Conservation (phyloP, 2,113 vertebrate species). For the Hystrix cristata region DNA sequence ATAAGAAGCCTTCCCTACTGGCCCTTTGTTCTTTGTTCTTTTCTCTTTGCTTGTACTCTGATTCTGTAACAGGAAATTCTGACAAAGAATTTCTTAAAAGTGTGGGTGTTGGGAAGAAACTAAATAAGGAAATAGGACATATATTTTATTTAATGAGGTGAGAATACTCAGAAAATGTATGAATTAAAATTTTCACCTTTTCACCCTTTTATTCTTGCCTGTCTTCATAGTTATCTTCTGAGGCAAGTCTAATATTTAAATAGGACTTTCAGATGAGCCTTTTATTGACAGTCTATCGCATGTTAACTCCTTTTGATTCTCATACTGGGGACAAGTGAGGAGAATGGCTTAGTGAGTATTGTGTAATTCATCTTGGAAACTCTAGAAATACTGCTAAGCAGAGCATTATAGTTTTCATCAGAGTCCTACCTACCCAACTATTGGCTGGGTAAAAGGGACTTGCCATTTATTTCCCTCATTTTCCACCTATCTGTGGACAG, state of each 20-base stretch:
- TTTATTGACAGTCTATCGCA: conserved; percentile 32
- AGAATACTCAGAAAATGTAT: neutral
- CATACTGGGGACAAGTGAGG: neutral
- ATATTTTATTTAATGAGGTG: conserved; percentile 36
- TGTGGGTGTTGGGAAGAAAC: neutral
- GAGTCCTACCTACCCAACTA: neutral
- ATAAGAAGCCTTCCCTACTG: neutral
- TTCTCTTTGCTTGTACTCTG: neutral
- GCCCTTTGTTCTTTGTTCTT: neutral
- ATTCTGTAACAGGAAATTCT: conserved; percentile 25
- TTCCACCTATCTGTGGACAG: neutral
- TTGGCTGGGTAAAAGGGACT: neutral
- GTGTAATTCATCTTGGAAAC: neutral
- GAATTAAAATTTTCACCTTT: conserved; percentile 48
- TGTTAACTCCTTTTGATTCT: neutral
- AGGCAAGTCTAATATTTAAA: conserved; percentile 54
- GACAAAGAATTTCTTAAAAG: neutral
- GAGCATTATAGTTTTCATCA: neutral
- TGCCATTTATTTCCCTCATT: neutral
- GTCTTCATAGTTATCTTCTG: conserved; percentile 9
- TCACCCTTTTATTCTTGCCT: neutral
- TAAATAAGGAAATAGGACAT: neutral
- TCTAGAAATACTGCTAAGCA: neutral
- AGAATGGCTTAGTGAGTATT: neutral
- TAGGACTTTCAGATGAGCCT: neutral